Conservation (phyloP, 1,140 invertebrate genomes). For the Aphaenogaster rudis region DNA sequence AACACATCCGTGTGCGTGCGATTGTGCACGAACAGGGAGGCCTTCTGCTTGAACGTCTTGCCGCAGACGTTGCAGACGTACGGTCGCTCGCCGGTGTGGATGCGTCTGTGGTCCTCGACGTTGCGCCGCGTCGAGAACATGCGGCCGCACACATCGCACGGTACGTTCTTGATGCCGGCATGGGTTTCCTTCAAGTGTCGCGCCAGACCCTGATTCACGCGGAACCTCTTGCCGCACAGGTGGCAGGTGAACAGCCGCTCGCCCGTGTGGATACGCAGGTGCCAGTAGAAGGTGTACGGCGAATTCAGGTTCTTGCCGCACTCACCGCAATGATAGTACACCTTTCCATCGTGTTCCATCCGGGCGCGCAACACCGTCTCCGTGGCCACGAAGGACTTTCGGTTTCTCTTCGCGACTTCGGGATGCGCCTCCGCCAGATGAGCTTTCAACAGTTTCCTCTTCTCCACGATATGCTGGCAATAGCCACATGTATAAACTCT, state of each 20-base stretch:
- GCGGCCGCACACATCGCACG: conserved; percentile 87
- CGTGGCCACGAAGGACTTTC: conserved; percentile 79
- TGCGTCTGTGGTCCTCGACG: conserved; percentile 87
- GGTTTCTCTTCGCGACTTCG: conserved; percentile 58
- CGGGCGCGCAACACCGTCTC: conserved; percentile 83
- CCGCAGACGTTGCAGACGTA: conserved; percentile 89
- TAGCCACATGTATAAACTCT: conserved; percentile 78
- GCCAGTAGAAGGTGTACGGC: conserved; percentile 88
- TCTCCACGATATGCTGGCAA: conserved; percentile 77
- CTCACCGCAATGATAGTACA: conserved; percentile 88
- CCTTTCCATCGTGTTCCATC: conserved; percentile 84
- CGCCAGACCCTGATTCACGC: conserved; percentile 88
- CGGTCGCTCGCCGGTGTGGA: conserved; percentile 89
- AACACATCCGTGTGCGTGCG: conserved; percentile 87
- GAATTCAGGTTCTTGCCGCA: conserved; percentile 89
- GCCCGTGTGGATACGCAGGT: conserved; percentile 90
- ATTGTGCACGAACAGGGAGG: conserved; percentile 87
- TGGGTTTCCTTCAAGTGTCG: conserved; percentile 90
- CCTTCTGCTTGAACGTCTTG: conserved; percentile 88
- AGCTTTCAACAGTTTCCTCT: conserved; percentile 77
- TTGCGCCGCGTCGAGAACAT: conserved; percentile 87
- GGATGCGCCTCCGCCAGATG: conserved; percentile 79
- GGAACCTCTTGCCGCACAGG: conserved; percentile 92
- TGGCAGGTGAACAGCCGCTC: conserved; percentile 92
- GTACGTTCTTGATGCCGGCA: conserved; percentile 88